Conservation (phyloP, 2,888 invertebrate genomes). For the Apoderus coryli region DNA sequence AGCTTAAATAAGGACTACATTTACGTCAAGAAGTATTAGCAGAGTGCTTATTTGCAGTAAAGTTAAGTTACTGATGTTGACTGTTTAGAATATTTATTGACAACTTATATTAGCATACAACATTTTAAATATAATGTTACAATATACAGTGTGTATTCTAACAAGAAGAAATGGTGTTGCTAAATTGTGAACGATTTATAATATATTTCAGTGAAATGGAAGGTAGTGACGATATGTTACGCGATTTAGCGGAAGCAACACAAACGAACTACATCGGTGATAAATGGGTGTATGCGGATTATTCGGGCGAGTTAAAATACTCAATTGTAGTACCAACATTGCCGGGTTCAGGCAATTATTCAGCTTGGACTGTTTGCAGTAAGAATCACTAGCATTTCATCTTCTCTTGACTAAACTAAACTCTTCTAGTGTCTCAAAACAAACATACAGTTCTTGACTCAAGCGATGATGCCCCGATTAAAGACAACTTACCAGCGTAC, state of each 20-base stretch:
- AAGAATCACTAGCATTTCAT: too few relatives aligned
- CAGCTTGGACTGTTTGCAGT: slow-evolving; percentile 66
- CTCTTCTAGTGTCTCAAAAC: slow-evolving; percentile 38
- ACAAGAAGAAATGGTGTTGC: too few relatives aligned
- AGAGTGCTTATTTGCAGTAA: too few relatives aligned
- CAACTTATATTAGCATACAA: too few relatives aligned
- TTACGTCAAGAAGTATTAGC: too few relatives aligned
- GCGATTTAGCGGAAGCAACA: slow-evolving; percentile 49
- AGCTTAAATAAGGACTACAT: too few relatives aligned
- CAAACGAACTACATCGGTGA: slow-evolving; percentile 68
- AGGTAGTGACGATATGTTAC: slow-evolving; percentile 27
- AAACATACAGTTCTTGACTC: slow-evolving; percentile 36
- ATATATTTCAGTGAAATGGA: slow-evolving; percentile 19
- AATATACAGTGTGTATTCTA: too few relatives aligned
- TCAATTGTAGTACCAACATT: slow-evolving; percentile 71
- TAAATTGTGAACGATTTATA: too few relatives aligned
- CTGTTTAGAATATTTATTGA: too few relatives aligned
- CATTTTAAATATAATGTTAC: too few relatives aligned
- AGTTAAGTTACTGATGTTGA: too few relatives aligned
- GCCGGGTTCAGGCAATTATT: slow-evolving; percentile 73
- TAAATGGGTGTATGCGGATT: slow-evolving; percentile 62
- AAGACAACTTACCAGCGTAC: slow-evolving; percentile 53
- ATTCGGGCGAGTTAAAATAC: slow-evolving; percentile 53
- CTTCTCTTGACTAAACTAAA: too few relatives aligned
- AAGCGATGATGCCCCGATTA: slow-evolving; percentile 39